phyloP scores from a whole-genome alignment of 2,888 invertebrate species.

The Gymnoscelis rufifasciata region DNA sequence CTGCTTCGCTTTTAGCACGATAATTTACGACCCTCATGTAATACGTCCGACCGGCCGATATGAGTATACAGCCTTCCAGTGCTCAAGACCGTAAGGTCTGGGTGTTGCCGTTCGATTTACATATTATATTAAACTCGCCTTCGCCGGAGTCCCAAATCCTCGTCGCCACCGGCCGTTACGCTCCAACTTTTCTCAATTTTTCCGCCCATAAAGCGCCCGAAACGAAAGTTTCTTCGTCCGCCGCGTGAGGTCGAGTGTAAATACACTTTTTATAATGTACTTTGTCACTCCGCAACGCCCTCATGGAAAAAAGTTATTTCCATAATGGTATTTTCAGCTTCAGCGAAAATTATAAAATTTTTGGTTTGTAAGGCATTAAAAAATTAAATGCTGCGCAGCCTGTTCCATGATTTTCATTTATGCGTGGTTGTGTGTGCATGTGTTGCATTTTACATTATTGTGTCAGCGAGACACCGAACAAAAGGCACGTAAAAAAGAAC shows the following conservation, averaged over 20 bases:
- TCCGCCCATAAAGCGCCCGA: slow-evolving; percentile 76
- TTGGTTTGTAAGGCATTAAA: slow-evolving; percentile 2
- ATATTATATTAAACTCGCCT: slow-evolving; percentile 77
- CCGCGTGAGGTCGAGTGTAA: slow-evolving; percentile 75
- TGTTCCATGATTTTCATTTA: slow-evolving; percentile 9
- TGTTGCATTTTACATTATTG: slow-evolving; percentile 19
- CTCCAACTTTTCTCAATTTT: slow-evolving; percentile 78
- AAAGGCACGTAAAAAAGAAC: slow-evolving; percentile 26
- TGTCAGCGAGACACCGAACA: slow-evolving; percentile 18
- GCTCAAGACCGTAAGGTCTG: slow-evolving; percentile 63
- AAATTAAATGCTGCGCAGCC: slow-evolving; percentile 1
- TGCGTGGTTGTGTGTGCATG: slow-evolving; percentile 17
- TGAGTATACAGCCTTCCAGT: slow-evolving; percentile 61
- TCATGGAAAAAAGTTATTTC: slow-evolving; percentile 55
- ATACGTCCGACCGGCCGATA: slow-evolving; percentile 69
- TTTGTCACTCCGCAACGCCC: slow-evolving; percentile 67
- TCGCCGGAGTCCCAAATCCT: slow-evolving; percentile 55
- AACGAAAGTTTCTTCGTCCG: slow-evolving; percentile 70
- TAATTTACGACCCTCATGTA: slow-evolving; percentile 75
- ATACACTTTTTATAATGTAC: slow-evolving; percentile 77
- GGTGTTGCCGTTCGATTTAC: slow-evolving; percentile 72
- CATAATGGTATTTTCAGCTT: slow-evolving; percentile 46
- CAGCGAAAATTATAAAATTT: slow-evolving; percentile 17
- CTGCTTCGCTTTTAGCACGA: slow-evolving; percentile 68
- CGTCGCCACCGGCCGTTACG: slow-evolving; percentile 75